Evolutionary conservation across 1,140 invertebrate species (phyloP), one percentile per base, ranked within the genome.

Genomic region (Papilio polytes): DNA sequence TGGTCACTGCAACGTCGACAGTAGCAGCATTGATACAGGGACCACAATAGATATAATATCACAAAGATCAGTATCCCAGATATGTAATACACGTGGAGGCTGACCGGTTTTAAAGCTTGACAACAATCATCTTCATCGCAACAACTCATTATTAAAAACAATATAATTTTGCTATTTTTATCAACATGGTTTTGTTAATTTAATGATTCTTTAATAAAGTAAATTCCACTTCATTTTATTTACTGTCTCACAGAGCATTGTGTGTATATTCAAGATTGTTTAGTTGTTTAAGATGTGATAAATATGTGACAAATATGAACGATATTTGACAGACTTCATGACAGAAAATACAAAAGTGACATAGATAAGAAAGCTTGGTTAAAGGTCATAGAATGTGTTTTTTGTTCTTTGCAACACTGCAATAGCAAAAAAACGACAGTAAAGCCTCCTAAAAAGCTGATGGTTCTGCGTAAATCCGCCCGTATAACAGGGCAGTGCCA

Each of bases 21-120:
- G 22, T 81, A 20, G 31, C 80, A 78, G 74, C 89, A 90, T 36
- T 66, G 76, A 26, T 89, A 89, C n/a, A 90, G 59, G 0, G 80
- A 80, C 84, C 85, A 88, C 2, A 79, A 82, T 56, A 91, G 81
- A 78, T 88, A 89, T 3, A 86, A 9, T n/a, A 88, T 88, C 6
- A 90, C 20, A 76, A 90, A 63, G 8, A 86, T 70, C 20, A 90
- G 78, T n/a, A 87, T 53, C 3, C 74, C 70, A 10, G 84, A 82
- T 1, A 84, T 76, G 36, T 84, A 84, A 4, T 85, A 53, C 15
- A 88, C 82, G 8, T 84, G 81, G 4, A 85, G 85, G 66, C 87
- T 84, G 59, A 22, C 22, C 9, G 20, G 7, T 12, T 63, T 22
- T 13, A 63, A 22, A 20, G 59, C n/a, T 80, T 78, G 80, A 88